phyloP scores from a whole-genome alignment of 2,797 vertebrate species.

The Hapalemur alaotrensis region DNA sequence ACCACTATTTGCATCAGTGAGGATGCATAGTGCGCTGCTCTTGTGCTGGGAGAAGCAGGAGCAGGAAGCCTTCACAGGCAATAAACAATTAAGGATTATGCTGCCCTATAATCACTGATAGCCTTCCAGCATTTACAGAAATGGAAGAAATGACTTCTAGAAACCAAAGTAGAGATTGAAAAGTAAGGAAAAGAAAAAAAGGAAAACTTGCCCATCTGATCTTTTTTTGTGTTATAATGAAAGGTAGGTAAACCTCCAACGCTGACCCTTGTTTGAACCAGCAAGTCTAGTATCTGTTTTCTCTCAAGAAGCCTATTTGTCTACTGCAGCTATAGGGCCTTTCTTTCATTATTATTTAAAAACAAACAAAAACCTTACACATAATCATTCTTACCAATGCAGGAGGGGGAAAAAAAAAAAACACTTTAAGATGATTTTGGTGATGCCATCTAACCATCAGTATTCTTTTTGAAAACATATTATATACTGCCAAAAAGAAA shows the following conservation, averaged over 20 bases:
- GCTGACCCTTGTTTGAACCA: constrained; percentile 57
- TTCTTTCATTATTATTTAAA: constrained; percentile 51
- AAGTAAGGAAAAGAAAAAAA: not conserved
- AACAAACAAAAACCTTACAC: not conserved
- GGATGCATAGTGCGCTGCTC: not conserved
- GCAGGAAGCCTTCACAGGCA: constrained; percentile 14
- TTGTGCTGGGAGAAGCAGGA: not conserved
- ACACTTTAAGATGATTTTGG: not conserved
- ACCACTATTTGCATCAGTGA: constrained; percentile 40
- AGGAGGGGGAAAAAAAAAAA: not conserved
- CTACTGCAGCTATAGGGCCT: not conserved
- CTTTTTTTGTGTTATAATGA: not conserved
- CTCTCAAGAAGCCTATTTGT: constrained; percentile 48
- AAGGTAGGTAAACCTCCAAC: not conserved
- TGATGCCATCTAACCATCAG: not conserved
- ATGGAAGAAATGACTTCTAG: constrained; percentile 35
- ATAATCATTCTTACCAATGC: constrained; percentile 48
- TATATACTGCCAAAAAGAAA: not conserved
- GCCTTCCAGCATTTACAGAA: constrained; percentile 18
- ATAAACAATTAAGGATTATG: not conserved
- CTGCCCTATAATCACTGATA: not conserved
- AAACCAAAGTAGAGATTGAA: not conserved
- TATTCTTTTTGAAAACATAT: constrained; percentile 35
- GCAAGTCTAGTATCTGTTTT: constrained; percentile 46
- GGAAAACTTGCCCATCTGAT: not conserved